Conservation (phyloP, 2,888 invertebrate species). For the Caenorhabditis japonica region DNA sequence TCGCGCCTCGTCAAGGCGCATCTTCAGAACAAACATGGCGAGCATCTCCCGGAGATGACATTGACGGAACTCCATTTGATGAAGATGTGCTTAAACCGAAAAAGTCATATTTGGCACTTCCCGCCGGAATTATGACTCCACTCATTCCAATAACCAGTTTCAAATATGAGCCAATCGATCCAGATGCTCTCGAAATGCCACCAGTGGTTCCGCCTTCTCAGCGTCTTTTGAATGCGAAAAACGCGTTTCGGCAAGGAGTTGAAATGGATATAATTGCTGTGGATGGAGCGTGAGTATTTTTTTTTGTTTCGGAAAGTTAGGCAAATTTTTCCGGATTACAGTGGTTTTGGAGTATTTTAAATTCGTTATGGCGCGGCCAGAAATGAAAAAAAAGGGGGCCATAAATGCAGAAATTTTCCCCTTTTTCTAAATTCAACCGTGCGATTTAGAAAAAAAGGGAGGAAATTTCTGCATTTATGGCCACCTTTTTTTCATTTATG, state of each 20-base stretch:
- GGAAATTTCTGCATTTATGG: no score
- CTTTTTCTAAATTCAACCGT: no score
- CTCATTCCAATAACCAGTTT: constrained; percentile 92
- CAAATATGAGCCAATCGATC: constrained; percentile 88
- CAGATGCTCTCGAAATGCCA: constrained; percentile 90
- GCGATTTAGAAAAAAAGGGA: no score
- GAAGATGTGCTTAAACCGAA: constrained; percentile 53
- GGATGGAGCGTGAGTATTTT: constrained; percentile 34
- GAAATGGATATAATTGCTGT: constrained; percentile 81
- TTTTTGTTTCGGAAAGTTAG: no score
- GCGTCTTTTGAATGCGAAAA: constrained; percentile 90
- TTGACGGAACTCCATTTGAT: constrained; percentile 61
- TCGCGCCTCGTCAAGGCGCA: background rate
- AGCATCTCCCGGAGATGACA: constrained; percentile 49
- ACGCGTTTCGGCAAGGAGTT: constrained; percentile 87
- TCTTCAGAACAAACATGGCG: constrained; percentile 2
- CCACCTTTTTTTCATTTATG: no score
- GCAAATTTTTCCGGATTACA: no score
- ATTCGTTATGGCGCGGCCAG: no score
- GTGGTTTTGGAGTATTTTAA: no score
- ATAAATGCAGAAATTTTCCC: no score
- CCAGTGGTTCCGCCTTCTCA: constrained; percentile 96
- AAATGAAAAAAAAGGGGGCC: no score
- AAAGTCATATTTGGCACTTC: constrained; percentile 83
- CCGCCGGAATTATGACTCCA: constrained; percentile 98